Percentiles rank a stretch among this genome's conserved stretches.
Conservation (phyloP, 2,888 invertebrate genomes). For the Anorthoa munda region DNA sequence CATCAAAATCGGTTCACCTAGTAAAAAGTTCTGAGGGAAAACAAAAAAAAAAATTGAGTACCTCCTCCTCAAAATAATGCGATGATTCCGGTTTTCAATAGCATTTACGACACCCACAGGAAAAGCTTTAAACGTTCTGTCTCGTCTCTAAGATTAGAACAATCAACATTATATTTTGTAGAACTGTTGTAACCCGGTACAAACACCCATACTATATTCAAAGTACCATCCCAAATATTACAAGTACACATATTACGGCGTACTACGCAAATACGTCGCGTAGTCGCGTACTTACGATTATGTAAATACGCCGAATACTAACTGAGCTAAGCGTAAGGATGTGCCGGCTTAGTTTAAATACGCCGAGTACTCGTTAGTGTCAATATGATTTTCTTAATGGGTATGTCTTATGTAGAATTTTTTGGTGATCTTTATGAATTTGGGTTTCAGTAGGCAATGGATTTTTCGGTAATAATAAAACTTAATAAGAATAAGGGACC, state of each 20-base stretch:
- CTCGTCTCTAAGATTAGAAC: constrained; percentile 4
- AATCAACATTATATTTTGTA: constrained; percentile 5
- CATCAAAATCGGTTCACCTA: too few relatives aligned
- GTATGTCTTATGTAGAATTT: background rate
- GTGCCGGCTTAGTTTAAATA: constrained; percentile 53
- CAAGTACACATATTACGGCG: constrained; percentile 54
- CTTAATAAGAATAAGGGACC: too few relatives aligned
- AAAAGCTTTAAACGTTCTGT: background rate
- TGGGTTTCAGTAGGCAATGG: background rate
- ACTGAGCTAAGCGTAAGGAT: constrained; percentile 40
- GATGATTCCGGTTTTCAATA: constrained; percentile 4
- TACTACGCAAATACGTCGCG: constrained; percentile 50
- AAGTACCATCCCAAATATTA: constrained; percentile 43
- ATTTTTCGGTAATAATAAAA: background rate
- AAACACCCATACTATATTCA: constrained; percentile 32
- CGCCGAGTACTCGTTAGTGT: constrained; percentile 26
- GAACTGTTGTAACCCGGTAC: constrained; percentile 6
- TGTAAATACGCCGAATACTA: constrained; percentile 58
- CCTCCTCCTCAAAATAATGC: too few relatives aligned
- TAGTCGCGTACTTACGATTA: constrained; percentile 58
- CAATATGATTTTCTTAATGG: constrained; percentile 52
- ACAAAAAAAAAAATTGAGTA: too few relatives aligned
- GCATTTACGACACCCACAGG: background rate
- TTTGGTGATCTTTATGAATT: background rate
- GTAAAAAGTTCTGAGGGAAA: too few relatives aligned